These are phyloP conservation scores for Hanleya hanleyi DNA, from an alignment of 2,888 invertebrate genomes.

Conservation along the genomic window DNA sequence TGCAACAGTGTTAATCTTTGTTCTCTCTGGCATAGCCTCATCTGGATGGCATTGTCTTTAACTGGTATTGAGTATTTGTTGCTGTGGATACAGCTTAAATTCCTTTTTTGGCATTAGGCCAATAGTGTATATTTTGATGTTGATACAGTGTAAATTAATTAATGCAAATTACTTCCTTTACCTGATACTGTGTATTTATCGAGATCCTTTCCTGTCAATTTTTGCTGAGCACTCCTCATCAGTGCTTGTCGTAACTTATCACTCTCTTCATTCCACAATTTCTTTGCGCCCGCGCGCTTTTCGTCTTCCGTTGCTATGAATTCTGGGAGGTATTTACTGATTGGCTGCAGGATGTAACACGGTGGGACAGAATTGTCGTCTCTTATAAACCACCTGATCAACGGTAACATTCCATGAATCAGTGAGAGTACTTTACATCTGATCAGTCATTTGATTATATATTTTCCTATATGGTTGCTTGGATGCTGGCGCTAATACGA, in stretches of 20 bases:
- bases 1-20: too few species aligned
- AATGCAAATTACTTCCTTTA: slow-evolving; percentile 1
- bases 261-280: slow-evolving; percentile 78
- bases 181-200: slow-evolving; percentile 35
- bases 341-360: slow-evolving; percentile 82
- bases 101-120: too few species aligned
- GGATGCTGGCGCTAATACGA: too few species aligned
- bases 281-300: slow-evolving; percentile 63
- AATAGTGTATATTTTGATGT: background rate
- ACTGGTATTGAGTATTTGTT: too few species aligned
- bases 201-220: slow-evolving; percentile 13
- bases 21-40: too few species aligned
- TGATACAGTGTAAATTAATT: background rate
- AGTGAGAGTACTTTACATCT: too few species aligned
- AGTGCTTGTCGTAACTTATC: slow-evolving; percentile 81
- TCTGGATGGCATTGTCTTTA: too few species aligned
- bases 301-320: slow-evolving; percentile 71
- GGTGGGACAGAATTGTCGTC: slow-evolving; percentile 84
- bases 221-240: slow-evolving; percentile 75
- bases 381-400: slow-evolving; percentile 80
- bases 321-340: slow-evolving; percentile 76
- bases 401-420: too few species aligned
- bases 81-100: too few species aligned
- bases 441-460: too few species aligned
- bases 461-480: too few species aligned